Percentiles rank a stretch among this genome's conserved stretches.
phyloP scores from a whole-genome alignment of 2,888 invertebrate genomes.

The Frankliniella intonsa region DNA sequence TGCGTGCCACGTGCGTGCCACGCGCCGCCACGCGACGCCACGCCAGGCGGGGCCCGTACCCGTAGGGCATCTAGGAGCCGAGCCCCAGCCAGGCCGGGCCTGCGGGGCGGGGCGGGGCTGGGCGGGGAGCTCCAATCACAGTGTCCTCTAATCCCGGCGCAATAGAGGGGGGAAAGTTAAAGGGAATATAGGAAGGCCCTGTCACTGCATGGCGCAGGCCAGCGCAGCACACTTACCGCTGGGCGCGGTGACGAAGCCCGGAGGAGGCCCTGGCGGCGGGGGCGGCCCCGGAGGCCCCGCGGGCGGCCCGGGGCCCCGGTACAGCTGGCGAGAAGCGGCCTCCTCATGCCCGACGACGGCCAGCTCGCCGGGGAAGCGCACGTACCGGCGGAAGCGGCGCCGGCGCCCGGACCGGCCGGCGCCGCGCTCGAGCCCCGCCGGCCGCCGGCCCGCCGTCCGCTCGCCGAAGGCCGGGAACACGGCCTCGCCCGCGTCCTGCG shows the following conservation, averaged over 20 bases:
- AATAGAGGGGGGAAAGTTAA: constrained; percentile 13
- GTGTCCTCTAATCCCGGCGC: neutral
- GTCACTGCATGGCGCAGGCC: neutral
- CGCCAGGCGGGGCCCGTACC: neutral
- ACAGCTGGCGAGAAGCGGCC: neutral
- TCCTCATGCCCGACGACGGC: neutral
- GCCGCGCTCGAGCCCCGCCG: neutral
- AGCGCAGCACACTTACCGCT: neutral
- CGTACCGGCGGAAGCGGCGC: neutral
- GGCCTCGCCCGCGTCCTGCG: neutral
- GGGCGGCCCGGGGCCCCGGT: neutral
- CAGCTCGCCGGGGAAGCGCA: constrained; percentile 17
- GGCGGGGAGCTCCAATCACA: neutral
- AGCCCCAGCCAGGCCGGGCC: too few relatives aligned
- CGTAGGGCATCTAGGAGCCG: too few relatives aligned
- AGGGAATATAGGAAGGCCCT: neutral
- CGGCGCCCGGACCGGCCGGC: neutral
- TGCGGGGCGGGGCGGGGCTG: too few relatives aligned
- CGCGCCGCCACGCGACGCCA: neutral
- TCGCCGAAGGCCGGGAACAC: constrained; percentile 18
- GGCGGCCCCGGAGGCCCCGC: neutral
- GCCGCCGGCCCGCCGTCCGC: neutral
- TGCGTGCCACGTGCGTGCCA: neutral
- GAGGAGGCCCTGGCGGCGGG: neutral
- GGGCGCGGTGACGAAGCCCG: constrained; percentile 17